Percentiles rank a stretch among this genome's conserved stretches.
Conservation (phyloP, 2,113 vertebrate species). For the Syrmaticus mikado region DNA sequence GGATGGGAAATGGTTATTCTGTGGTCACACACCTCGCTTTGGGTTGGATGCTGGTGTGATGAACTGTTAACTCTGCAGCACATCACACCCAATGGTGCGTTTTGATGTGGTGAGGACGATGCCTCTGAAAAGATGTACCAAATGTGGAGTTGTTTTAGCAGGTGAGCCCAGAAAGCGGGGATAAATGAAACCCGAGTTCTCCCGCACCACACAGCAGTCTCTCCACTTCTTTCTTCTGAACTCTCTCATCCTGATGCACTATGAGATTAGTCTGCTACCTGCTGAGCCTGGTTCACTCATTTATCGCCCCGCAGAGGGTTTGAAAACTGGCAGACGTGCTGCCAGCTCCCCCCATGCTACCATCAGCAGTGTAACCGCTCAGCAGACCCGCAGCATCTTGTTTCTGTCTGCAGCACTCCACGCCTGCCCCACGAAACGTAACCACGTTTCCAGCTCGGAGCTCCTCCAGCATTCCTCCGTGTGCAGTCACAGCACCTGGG, state of each 20-base stretch:
- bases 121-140: background rate
- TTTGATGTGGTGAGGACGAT: background rate
- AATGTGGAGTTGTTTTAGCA: background rate
- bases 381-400: background rate
- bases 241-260: background rate
- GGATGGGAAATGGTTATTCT: background rate
- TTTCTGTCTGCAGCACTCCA: background rate
- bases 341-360: background rate
- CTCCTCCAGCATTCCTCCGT: background rate
- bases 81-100: fast-evolving
- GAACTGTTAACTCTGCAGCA: background rate
- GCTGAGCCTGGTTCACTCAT: background rate
- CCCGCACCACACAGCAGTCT: background rate
- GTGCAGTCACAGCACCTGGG: background rate
- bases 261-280: background rate
- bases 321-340: background rate
- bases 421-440: background rate
- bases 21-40: background rate
- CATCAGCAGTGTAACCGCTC: background rate
- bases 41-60: fast-evolving
- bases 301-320: background rate
- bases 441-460: background rate
- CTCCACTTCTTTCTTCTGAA: background rate
- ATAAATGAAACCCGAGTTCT: background rate
- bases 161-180: background rate